Base-by-base conservation (phyloP, 2,113 vertebrate species). In the Myotis lucifugus region DNA sequence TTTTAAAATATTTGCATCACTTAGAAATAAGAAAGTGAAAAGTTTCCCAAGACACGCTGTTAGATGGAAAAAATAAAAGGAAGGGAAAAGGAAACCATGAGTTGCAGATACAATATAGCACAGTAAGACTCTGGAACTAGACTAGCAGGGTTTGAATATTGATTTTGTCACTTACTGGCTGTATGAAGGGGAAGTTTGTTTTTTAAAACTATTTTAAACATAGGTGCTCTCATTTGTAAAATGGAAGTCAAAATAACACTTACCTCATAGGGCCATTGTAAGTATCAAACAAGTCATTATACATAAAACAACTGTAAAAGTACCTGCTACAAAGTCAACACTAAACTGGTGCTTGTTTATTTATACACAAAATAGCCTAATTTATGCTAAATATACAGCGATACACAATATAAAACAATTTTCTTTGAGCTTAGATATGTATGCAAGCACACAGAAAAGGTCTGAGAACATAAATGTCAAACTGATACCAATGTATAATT, bases 171-270 rank as follows among this genome's bases (percentile, higher is more conserved):
- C 50, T 92, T 15, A 40, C 5, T 73, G 70, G 40, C 52, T 81
- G 13, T 59, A 69, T 10, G 21, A 32, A 48, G 32, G 17, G 8
- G 25, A 70, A 78, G 1, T 15, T 19, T 32, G 46, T 34, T 48
- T 92, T 61, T 9, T 15, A 18, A 82, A 78, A 32, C 59, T 19
- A 6, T 7, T 56, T 74, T 32, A 21, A 59, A 50, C 7, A 42
- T 64, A 13, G 42, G 9, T 83, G 74, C 42, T 27, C 21, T 83
- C 10, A 25, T 42, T 69, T 88, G 54, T 59, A 90, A 87, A 96
- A 42, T 37, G 9, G 9, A 34, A 29, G 27, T 94, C 52, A 91
- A 54, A 82, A 67, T 1, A 91, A 61, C 40, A 96, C 96, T 95
- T 97, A 95, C 92, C 87, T 54, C 37, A 37, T 0, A 48, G 9